Evolutionary conservation across 2,113 vertebrate genomes (phyloP), one percentile per base, ranked within the genome.

Genomic region (Leptocoma aspasia): DNA sequence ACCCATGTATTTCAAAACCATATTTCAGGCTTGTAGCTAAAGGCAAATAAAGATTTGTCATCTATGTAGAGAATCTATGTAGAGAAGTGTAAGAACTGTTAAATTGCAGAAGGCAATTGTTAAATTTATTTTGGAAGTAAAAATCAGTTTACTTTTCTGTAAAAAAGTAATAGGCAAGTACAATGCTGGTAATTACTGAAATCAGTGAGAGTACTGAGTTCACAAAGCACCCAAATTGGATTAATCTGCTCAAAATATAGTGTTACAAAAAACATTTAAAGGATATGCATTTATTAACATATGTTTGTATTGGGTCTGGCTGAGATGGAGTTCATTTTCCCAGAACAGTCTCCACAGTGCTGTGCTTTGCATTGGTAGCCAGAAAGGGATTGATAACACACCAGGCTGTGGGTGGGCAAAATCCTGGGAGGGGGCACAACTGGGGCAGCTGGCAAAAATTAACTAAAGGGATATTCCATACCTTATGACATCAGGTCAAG

Each of bases 101-200:
- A 56, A 80, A 66, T 20, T 72, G 39, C 61, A 93, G 71, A 85
- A 80, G 30, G 52, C 39, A 93, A 85, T 80, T 35, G 54, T 89
- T 86, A 69, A 39, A 91, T 97, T 97, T 96, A 59, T 92, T 97
- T 97, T 90, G 76, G 68, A 95, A 60, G 86, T 68, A 97, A 94
- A 97, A 96, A 76, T 84, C 41, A 84, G 45, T 91, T 92, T 68
- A 73, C 17, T 60, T 52, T 16, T 50, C 87, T n/a, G 19, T 22
- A 24, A 61, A 80, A 70, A 69, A 33, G 13, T 57, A 81, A 92
- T 44, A 84, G 78, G 44, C 21, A 96, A 80, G 39, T 92, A 69
- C 22, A 94, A 33, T 77, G 41, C 17, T 52, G 28, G 52, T 73
- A 89, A 86, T 89, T 81, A 75, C 4, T 80, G 63, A 86, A 76